Conservation (phyloP, 2,888 invertebrate genomes). For the Uloborus plumipes region DNA sequence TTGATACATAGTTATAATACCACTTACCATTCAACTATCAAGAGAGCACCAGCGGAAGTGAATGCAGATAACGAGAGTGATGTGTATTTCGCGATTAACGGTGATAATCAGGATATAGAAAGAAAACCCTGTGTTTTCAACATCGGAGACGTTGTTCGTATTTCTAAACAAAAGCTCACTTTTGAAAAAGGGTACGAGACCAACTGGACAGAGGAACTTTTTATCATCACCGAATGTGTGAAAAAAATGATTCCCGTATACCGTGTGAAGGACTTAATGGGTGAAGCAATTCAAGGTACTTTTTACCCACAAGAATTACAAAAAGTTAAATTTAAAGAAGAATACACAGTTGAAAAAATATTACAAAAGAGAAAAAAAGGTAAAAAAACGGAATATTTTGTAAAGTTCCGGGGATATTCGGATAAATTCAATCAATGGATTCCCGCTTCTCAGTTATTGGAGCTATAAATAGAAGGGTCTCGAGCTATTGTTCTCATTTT, state of each 20-base stretch:
- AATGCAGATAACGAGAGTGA: conserved; percentile 5
- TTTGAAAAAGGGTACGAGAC: conserved; percentile 25
- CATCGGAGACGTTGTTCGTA: conserved; percentile 13
- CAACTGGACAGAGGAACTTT: conserved; percentile 40
- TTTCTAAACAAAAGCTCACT: conserved; percentile 32
- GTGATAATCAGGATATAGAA: not conserved
- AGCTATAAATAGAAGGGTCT: conserved; percentile 16
- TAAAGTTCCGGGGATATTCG: conserved; percentile 17
- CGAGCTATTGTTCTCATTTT: not conserved
- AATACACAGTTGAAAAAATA: conserved; percentile 26
- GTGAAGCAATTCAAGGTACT: conserved; percentile 7
- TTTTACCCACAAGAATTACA: conserved; percentile 40
- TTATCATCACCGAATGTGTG: conserved; percentile 11
- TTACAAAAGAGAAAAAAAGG: conserved; percentile 4
- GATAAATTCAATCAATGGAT: conserved; percentile 27
- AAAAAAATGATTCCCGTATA: conserved; percentile 25
- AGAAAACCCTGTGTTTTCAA: not conserved
- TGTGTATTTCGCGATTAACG: not conserved
- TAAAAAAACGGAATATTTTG: conserved; percentile 12
- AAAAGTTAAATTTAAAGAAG: conserved; percentile 12
- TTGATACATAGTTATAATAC: conserved; percentile 38
- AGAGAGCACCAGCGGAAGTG: conserved; percentile 5
- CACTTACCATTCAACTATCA: conserved; percentile 24
- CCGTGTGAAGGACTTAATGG: conserved; percentile 16
- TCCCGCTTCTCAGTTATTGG: not conserved